Conservation (phyloP, 2,113 vertebrate species). For the Garra rufa region DNA sequence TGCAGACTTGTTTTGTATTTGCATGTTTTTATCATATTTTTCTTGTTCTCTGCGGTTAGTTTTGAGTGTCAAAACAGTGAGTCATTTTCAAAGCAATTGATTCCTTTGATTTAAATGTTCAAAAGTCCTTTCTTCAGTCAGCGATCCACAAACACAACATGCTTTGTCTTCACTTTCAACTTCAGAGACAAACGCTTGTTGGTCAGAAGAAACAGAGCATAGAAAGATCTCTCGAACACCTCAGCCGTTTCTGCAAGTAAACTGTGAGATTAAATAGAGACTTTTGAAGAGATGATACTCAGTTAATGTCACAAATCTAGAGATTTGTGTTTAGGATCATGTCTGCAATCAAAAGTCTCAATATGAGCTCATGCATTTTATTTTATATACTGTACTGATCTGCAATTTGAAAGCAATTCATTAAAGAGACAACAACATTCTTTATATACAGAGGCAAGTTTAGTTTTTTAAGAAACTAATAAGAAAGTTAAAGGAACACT, state of each 20-base stretch:
- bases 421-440: too few species aligned
- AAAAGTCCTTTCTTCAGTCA: background rate
- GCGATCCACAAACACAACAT: background rate
- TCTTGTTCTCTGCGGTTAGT: background rate
- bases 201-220: background rate
- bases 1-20: background rate
- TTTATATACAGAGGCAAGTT: too few species aligned
- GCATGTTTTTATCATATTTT: too few species aligned
- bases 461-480: too few species aligned
- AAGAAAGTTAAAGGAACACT: too few species aligned
- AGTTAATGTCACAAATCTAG: too few species aligned
- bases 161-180: background rate
- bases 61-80: background rate
- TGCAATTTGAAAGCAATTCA: too few species aligned
- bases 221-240: background rate
- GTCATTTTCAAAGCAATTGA: background rate
- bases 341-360: background rate
- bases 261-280: too few species aligned
- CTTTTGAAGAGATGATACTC: too few species aligned
- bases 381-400: too few species aligned
- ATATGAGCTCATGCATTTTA: background rate
- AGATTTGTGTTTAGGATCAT: too few species aligned
- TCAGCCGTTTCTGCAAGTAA: slow-evolving; percentile 34
- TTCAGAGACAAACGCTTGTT: background rate
- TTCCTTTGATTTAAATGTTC: background rate